These are phyloP conservation scores for Nomia melanderi DNA, from an alignment of 1,140 invertebrate species.

Conservation along the genomic window DNA sequence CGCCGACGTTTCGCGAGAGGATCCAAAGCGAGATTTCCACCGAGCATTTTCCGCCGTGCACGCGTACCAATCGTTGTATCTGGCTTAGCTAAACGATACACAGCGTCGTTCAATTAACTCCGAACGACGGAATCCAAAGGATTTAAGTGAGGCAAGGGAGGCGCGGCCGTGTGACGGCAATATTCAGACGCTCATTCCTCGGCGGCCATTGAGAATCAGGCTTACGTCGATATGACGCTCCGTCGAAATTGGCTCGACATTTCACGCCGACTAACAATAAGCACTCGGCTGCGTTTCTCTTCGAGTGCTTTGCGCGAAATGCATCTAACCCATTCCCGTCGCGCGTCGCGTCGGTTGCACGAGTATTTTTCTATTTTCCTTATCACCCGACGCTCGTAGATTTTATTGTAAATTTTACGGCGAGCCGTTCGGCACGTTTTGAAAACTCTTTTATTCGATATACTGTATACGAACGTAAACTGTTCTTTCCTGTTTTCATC, in stretches of 20 bases:
- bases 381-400: too few relatives aligned
- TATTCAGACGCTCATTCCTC: constrained; percentile 23
- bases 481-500: too few relatives aligned
- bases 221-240: background rate
- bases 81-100: constrained; percentile 23
- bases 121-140: constrained; percentile 22
- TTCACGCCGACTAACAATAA: constrained; percentile 6
- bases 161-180: background rate
- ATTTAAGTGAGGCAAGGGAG: constrained; percentile 11
- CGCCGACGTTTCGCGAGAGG: too few relatives aligned
- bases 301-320: background rate
- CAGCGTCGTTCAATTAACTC: constrained; percentile 40
- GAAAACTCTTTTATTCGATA: too few relatives aligned
- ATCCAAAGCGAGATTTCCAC: too few relatives aligned
- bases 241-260: constrained; percentile 16
- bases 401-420: too few relatives aligned
- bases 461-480: too few relatives aligned
- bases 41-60: too few relatives aligned
- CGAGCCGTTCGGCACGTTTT: too few relatives aligned
- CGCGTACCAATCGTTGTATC: constrained; percentile 23
- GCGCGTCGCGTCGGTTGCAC: too few relatives aligned
- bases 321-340: background rate
- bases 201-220: constrained; percentile 2
- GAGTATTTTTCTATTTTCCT: too few relatives aligned
- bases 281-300: background rate